Evolutionary conservation across 1,140 invertebrate genomes (phyloP).

Genomic region (Neodiprion fabricii): DNA sequence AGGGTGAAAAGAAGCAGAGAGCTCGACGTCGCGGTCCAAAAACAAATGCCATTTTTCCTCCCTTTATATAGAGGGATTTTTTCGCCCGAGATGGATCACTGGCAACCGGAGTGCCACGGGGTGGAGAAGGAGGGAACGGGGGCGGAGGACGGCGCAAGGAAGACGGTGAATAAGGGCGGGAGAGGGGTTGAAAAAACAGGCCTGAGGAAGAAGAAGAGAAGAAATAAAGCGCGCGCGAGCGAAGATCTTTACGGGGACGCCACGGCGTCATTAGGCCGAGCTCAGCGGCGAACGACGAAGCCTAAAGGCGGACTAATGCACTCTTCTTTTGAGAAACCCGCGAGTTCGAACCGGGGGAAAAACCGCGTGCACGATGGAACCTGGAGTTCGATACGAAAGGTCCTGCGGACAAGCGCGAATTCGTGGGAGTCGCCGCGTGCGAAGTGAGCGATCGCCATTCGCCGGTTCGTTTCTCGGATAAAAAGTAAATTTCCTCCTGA

Average conservation of each 20-base stretch:
- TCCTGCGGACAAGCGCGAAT: not conserved
- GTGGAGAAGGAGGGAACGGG: constrained; percentile 31
- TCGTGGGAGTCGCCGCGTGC: constrained; percentile 3
- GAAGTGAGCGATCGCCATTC: constrained; percentile 3
- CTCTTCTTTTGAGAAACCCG: constrained; percentile 32
- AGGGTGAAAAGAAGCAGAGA: not conserved
- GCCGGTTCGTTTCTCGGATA: not conserved
- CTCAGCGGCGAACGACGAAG: not conserved
- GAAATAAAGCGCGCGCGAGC: constrained; percentile 50
- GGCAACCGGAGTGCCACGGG: constrained; percentile 38
- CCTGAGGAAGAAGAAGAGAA: constrained; percentile 22
- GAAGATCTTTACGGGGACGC: constrained; percentile 49
- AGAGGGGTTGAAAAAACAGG: not conserved
- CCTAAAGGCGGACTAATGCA: constrained; percentile 46
- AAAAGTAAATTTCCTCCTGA: not conserved
- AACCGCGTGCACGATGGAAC: not conserved
- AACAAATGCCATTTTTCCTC: constrained; percentile 28
- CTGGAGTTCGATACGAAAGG: not conserved
- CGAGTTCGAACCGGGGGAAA: not conserved
- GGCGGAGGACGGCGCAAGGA: not conserved
- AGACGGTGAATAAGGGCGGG: constrained; percentile 21
- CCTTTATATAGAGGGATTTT: constrained; percentile 44
- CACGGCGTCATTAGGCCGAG: constrained; percentile 49
- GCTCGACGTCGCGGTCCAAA: constrained; percentile 11
- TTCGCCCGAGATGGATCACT: constrained; percentile 45